Evolutionary conservation across 2,113 vertebrate genomes (phyloP).

Genomic region (Hucho hucho): DNA sequence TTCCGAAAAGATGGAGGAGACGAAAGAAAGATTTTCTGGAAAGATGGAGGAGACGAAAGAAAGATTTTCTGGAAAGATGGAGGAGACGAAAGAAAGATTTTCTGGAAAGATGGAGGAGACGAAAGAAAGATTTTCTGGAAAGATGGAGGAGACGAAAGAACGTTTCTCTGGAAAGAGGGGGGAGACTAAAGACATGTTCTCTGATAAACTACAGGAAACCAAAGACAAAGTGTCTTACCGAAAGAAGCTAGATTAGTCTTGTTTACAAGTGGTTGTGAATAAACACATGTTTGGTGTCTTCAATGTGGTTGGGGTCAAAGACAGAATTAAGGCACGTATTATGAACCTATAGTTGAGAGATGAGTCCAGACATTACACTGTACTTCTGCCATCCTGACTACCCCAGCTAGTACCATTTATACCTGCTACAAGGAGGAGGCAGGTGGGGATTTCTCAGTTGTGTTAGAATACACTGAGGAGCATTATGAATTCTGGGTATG

Average conservation of each 20-base stretch:
- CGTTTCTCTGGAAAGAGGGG: constrained; percentile 83
- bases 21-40: constrained; percentile 73
- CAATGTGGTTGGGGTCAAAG: background rate
- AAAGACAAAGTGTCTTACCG: constrained; percentile 94
- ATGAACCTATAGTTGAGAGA: constrained; percentile 4
- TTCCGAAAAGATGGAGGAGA: constrained; percentile 69
- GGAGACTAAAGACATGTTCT: constrained; percentile 77
- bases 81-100: background rate
- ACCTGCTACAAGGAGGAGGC: constrained; percentile 10
- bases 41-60: constrained; percentile 25
- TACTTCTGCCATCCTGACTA: constrained; percentile 2
- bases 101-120: constrained; percentile 62
- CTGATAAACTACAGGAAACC: constrained; percentile 77
- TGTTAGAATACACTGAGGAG: background rate
- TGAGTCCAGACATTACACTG: constrained; percentile 29
- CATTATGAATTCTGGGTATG: background rate
- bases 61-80: background rate
- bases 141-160: constrained; percentile 73
- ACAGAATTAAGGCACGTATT: constrained; percentile 9
- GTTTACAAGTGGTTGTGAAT: background rate
- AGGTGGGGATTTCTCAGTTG: background rate
- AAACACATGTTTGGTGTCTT: constrained; percentile 4
- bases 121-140: constrained; percentile 76
- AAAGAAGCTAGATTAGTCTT: constrained; percentile 83
- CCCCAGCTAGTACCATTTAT: background rate